Percentiles rank a stretch among this genome's conserved stretches.
Conservation (phyloP, 2,888 invertebrate genomes). For the Rhamphomyia laevipes region DNA sequence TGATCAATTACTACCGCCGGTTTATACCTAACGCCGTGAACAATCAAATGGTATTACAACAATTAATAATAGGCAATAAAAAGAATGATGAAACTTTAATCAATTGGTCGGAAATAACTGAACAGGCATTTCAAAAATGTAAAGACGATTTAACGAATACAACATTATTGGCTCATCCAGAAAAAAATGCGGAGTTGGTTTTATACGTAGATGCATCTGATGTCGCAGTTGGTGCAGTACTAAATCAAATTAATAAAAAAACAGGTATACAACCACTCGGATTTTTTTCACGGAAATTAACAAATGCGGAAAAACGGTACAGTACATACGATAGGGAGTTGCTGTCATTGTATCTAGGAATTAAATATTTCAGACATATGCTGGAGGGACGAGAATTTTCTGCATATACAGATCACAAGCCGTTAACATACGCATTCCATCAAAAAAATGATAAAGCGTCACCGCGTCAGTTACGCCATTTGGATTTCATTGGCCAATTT, state of each 20-base stretch:
- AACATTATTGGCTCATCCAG: background rate
- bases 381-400: background rate
- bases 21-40: background rate
- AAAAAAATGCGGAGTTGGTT: background rate
- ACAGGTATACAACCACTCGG: background rate
- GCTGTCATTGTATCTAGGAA: background rate
- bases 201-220: slow-evolving; percentile 3
- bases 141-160: background rate
- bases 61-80: slow-evolving; percentile 2
- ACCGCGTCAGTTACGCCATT: slow-evolving; percentile 1
- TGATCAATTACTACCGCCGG: background rate
- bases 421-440: background rate
- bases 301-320: background rate
- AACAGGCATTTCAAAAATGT: slow-evolving; percentile 3
- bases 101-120: background rate
- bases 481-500: slow-evolving; percentile 3
- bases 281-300: background rate
- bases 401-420: background rate
- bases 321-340: background rate
- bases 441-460: slow-evolving; percentile 1
- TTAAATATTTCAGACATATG: background rate
- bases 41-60: background rate
- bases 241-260: background rate
- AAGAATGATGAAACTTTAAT: slow-evolving; percentile 3
- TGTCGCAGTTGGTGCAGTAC: background rate